Base-by-base conservation (phyloP, 2,888 invertebrate species). In the Gryllus longicercus region DNA sequence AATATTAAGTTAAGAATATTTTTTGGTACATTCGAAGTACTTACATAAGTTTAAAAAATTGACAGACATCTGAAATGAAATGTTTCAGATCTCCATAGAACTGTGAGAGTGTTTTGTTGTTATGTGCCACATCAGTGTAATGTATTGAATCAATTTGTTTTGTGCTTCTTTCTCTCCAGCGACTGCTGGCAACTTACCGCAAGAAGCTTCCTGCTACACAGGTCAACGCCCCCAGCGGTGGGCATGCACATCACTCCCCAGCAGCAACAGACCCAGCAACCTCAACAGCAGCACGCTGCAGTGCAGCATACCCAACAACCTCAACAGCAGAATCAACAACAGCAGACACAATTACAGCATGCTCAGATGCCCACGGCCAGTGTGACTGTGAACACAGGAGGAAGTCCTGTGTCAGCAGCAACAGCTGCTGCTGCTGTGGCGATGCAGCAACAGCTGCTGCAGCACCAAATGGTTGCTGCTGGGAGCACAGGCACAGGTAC, bases 221-320 rank as follows among this genome's bases (percentile, higher is more conserved):
- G 87, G 75, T 85, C 86, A 12, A 87, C 87, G 1, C 87, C 87
- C 16, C 87, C 87, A 8, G 84, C 84, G 76, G 81, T 83, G 49
- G 85, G 84, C 82, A 63, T 63, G 63, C 85, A 86, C n/a, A 84
- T 77, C 16, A 18, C 77, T 77, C 49, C 77, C 10, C 25, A 83
- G 50, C 83, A 85, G 50, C 86, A 86, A 81, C 86, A 86, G 79
- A 74, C 51, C 10, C 79, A 23, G 51, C 74, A 3, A 18, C 80
- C 81, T 50, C 81, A 78, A 38, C 80, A 80, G 50, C 81, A 79
- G 75, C 80, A 49, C 18, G 38, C 83, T 87, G 1, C 87, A 87
- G 16, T 87, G 87, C 77, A 77, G 12, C 84, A 84, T 78, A 81
- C 83, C 21, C 85, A 84, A 82, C 85, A 86, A n/a, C 77, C 77